A percentile compares a stretch with the other conserved stretches of the same genome.
Conservation (phyloP, 2,113 vertebrate species). For the Irena cyanogastra region DNA sequence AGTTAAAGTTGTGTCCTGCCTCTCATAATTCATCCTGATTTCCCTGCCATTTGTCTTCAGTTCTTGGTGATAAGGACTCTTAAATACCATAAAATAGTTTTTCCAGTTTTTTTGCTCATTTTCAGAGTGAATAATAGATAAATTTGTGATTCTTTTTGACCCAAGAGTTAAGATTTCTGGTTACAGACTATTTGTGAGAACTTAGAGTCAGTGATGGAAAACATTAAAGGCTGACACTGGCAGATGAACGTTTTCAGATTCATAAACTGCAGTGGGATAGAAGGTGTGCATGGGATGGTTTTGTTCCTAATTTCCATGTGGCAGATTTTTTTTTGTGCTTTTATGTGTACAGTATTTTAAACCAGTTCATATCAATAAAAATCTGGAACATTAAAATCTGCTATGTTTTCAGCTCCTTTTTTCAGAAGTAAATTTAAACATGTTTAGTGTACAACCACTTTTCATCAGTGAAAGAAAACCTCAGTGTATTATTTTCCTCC, state of each 20-base stretch:
- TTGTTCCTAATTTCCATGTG: background rate
- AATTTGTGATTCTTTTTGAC: background rate
- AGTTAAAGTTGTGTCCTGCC: background rate
- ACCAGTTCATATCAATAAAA: background rate
- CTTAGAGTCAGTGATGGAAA: background rate
- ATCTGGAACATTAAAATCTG: background rate
- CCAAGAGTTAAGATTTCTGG: background rate
- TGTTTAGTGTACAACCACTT: background rate
- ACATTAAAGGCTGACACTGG: background rate
- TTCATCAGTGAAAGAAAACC: background rate
- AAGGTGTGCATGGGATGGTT: background rate
- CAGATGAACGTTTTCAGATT: background rate
- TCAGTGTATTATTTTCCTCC: background rate
- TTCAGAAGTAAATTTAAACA: background rate
- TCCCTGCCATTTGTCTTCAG: background rate
- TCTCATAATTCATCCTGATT: background rate
- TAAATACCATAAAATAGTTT: background rate
- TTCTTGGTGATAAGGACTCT: background rate
- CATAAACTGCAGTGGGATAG: background rate
- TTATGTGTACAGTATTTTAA: background rate
- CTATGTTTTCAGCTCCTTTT: background rate
- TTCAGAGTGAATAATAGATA: background rate
- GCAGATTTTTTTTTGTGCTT: background rate
- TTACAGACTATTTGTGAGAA: background rate
- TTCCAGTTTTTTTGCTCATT: background rate